Percentiles rank a stretch among this genome's conserved stretches.
These are phyloP conservation scores for Drepana falcataria DNA, from an alignment of 2,888 invertebrate genomes.

Conservation along the genomic window DNA sequence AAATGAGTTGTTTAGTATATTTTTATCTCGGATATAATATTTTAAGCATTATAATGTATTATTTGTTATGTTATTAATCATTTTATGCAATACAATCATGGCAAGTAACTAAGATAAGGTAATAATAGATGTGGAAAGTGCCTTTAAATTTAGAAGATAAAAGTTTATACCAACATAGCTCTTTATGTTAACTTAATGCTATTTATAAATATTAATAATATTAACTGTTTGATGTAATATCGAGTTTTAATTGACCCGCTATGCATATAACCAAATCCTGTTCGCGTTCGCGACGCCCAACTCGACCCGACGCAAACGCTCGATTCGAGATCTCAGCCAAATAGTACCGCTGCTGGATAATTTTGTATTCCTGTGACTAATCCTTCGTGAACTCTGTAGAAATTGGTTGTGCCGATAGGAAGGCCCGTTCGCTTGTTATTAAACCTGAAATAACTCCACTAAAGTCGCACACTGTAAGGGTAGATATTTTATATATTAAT, in stretches of 20 bases:
- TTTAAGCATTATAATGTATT: conserved; percentile 32
- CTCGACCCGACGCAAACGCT: too few species aligned
- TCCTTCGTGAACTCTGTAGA: too few species aligned
- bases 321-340: too few species aligned
- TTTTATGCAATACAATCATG: conserved; percentile 46
- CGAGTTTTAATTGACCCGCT: conserved; percentile 34
- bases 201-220: conserved; percentile 77
- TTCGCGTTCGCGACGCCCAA: too few species aligned
- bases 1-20: conserved; percentile 1
- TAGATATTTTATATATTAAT: too few species aligned
- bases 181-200: conserved; percentile 78
- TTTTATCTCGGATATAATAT: conserved; percentile 8
- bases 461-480: too few species aligned
- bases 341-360: too few species aligned
- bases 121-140: conserved; percentile 75
- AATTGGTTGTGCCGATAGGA: too few species aligned
- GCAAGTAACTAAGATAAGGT: conserved; percentile 48
- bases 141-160: conserved; percentile 76
- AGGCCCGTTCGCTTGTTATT: too few species aligned
- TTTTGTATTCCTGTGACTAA: too few species aligned
- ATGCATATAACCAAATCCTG: too few species aligned
- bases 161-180: conserved; percentile 77
- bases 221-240: conserved; percentile 75
- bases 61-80: conserved; percentile 28
- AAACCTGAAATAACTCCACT: too few species aligned